Base-by-base conservation (phyloP, 2,113 vertebrate species). In the Willisornis vidua region DNA sequence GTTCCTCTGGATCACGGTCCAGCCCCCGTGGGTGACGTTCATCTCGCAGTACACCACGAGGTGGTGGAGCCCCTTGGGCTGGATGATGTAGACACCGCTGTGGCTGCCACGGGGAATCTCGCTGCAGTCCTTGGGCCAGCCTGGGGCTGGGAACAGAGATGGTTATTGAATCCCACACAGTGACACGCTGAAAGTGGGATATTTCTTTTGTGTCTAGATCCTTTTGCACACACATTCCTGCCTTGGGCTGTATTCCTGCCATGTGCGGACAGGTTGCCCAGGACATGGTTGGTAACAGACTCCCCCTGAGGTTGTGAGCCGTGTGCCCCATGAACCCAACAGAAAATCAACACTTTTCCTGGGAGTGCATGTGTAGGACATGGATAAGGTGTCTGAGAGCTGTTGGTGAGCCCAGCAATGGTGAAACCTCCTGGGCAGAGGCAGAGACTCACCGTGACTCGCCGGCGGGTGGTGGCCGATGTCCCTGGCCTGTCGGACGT, bases 1-100 rank as follows among this genome's bases (percentile, higher is more conserved):
- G 74, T 98, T 98, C 80, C 94, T 97, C 86, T 98, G 97, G 76
- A 98, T 90, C 52, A 97, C 94, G 0, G 97, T 98, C 97, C 97
- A 98, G 61, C 97, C 96, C 1, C 96, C 96, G 0, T 87, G 58
- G 10, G 92, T 92, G 9, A 73, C 57, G 1, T 87, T 96, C 94
- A 97, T 96, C 41, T 97, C 94, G 0, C 97, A 97, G 72, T 95
- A 96, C 80, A 98, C 97, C 63, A 98, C 91, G 0, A 97, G 77
- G 23, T 87, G 94, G 66, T 96, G 96, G 2, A 93, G 93, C 45
- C 89, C 92, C 12, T 89, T 90, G 0, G 97, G 97, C 84, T 98
- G 95, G 35, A 98, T 95, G 55, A 98, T 94, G 86, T 98, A 97
- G 10, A 98, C 48, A 0, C 97, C 97, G 0, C 96, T 98, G 71